Base-by-base conservation (phyloP, 64 coral and sea anemone species). In the Montipora capricornis region DNA sequence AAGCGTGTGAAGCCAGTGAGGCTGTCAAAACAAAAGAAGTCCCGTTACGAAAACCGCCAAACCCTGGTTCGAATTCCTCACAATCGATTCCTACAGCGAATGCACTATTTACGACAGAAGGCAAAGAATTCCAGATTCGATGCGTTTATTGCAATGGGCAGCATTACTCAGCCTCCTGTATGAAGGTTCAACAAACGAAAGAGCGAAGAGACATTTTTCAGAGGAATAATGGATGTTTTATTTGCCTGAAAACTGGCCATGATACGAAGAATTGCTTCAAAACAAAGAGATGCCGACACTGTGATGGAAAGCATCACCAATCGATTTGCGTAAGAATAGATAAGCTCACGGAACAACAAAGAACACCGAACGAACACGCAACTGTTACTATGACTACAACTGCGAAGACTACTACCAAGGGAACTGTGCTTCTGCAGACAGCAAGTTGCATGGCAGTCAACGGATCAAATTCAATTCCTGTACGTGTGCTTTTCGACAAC, bases 241-340 rank as follows among this genome's bases (percentile, higher is more conserved):
- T 37, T 37, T 82, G 85, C 45, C 69, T 94, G 8, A 87, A 61
- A 75, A 89, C 70, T 73, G 85, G 84, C 1, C 92, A 89, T 68
- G 55, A 17, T 24, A 46, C 68, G 73, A 75, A 61, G 26, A 89
- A 94, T 15, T 94, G 92, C 74, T 52, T 29, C 6, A 60, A 19
- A 71, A 80, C 76, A 19, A 94, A 89, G 76, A 94, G 62, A 83
- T 94, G 93, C 61, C 86, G 79, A 55, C 77, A 94, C 19, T 94
- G 93, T 49, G 44, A 78, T 74, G 69, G 87, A 59, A 89, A 76
- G 62, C 93, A 89, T 84, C 93, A 89, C 66, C 93, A 94, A 79
- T 94, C 93, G 17, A 94, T 94, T 52, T 89, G 92, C 75, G 44
- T 78, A 62, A 80, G 24, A 49, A 57, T 76, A 4, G 64, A 80